These are phyloP conservation scores for Conchocele bisecta DNA, from an alignment of 2,888 invertebrate species.

Conservation along the genomic window DNA sequence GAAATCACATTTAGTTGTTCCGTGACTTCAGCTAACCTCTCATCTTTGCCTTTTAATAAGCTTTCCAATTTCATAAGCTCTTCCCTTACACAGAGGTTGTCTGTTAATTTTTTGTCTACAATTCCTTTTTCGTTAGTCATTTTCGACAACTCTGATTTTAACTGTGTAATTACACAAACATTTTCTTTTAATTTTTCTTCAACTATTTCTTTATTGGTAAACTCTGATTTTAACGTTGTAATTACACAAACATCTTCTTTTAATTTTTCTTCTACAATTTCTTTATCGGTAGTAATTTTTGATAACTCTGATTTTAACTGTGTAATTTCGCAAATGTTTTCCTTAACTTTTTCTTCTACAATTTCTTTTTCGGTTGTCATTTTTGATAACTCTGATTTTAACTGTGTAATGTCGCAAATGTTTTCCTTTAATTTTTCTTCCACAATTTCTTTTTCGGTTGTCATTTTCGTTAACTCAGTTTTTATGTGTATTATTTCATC, in stretches of 20 bases:
- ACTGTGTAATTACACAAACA: not conserved
- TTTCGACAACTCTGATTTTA: not conserved
- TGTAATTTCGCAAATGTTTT: conserved; percentile 2
- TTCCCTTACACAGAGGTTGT: conserved; percentile 9
- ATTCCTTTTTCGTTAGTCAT: not conserved
- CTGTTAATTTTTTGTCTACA: not conserved
- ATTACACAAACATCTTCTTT: conserved; percentile 3
- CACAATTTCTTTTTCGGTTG: not conserved
- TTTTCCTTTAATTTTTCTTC: conserved; percentile 1
- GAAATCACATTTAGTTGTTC: conserved; percentile 16
- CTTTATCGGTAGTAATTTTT: not conserved
- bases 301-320: not conserved
- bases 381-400: conserved; percentile 3
- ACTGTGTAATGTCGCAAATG: conserved; percentile 1
- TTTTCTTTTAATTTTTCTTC: conserved; percentile 1
- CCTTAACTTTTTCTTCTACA: not conserved
- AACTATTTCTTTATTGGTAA: too few relatives aligned
- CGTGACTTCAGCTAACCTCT: conserved; percentile 17
- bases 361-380: too few relatives aligned
- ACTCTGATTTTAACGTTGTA: conserved; percentile 6
- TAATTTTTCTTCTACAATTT: not conserved
- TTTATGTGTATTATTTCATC: conserved; percentile 2
- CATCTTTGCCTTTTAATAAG: conserved; percentile 7
- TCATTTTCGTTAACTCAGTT: not conserved
- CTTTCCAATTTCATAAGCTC: conserved; percentile 3